Evolutionary conservation across 2,888 invertebrate genomes (phyloP), one percentile per base, ranked within the genome.

Genomic region (Nemotelus pantherinus): DNA sequence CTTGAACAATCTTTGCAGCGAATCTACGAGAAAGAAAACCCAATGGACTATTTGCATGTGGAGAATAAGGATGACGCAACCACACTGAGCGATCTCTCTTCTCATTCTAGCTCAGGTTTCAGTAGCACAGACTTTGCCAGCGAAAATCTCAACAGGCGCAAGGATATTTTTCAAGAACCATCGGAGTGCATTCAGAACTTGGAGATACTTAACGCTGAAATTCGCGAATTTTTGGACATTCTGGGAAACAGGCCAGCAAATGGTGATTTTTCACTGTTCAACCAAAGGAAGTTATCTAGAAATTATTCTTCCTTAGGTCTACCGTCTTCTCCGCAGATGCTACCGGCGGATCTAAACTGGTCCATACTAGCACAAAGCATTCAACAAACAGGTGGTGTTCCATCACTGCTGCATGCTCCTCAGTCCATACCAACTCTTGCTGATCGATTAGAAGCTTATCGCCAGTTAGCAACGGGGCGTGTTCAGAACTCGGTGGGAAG

Each of bases 1-100:
- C 88, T 95, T 84, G 94, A 95, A 85, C 93, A 94, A 81, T 93
- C 94, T 1, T 86, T 95, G 77, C 90, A 93, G 75, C 88, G 92
- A 41, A 79, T 88, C 86, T 87, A 84, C 84, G 86, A 87, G 78
- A 87, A 86, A 75, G 86, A 87, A 72, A 85, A 86, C 76, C 84
- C 85, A 3, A 78, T 84, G 79, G 85, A 86, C 68, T 82, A 83
- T 55, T 72, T 84, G 50, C 82, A 82, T 60, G 81, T 83, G 10
- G 83, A 83, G 70, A 88, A 87, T 77, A 88, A 88, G 79, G 90
- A 91, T 71, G 92, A 92, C 82, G 88, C 91, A 2, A 63, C 77
- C 9, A 92, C 92, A 1, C 83, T 92, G 65, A 92, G 92, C 82
- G 92, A 92, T 84, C 87, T 92, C 79, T 92, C 92, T 5, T 90